These are phyloP conservation scores for Heliothis subflexa DNA, from an alignment of 1,140 invertebrate genomes.

Conservation along the genomic window DNA sequence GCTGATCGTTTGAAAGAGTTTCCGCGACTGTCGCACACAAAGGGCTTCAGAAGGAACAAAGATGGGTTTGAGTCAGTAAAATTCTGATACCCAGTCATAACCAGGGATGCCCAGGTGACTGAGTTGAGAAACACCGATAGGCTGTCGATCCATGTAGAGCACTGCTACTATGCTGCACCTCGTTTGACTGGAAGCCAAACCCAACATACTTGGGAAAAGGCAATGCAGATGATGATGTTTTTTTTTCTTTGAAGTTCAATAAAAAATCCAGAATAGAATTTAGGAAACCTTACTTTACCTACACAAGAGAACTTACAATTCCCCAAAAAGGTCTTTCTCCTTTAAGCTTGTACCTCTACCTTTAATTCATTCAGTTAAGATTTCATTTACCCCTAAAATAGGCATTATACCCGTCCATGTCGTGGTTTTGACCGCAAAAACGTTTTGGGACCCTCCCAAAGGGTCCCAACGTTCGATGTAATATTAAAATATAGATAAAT, in stretches of 20 bases:
- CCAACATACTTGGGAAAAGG: too few relatives aligned
- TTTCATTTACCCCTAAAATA: slow-evolving; percentile 38
- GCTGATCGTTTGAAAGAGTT: too few relatives aligned
- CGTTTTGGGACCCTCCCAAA: slow-evolving; percentile 32
- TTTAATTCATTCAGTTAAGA: slow-evolving; percentile 28
- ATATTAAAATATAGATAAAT: slow-evolving; percentile 43
- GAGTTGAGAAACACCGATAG: too few relatives aligned
- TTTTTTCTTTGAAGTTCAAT: background rate
- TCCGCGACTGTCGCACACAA: too few relatives aligned
- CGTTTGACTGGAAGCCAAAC: too few relatives aligned
- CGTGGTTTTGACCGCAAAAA: slow-evolving; percentile 34
- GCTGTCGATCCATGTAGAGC: too few relatives aligned
- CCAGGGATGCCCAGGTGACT: too few relatives aligned
- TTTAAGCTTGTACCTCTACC: slow-evolving; percentile 2
- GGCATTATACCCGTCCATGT: slow-evolving; percentile 6
- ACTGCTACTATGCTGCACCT: too few relatives aligned
- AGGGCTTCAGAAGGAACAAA: too few relatives aligned
- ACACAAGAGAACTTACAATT: background rate
- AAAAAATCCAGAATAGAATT: background rate
- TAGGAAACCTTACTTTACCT: background rate
- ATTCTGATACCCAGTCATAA: too few relatives aligned
- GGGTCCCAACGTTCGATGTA: slow-evolving; percentile 22
- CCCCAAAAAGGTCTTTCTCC: slow-evolving; percentile 14
- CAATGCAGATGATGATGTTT: too few relatives aligned
- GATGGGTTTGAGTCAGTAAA: too few relatives aligned